These are phyloP conservation scores for Callipepla squamata DNA, from an alignment of 2,113 vertebrate species.

Conservation along the genomic window DNA sequence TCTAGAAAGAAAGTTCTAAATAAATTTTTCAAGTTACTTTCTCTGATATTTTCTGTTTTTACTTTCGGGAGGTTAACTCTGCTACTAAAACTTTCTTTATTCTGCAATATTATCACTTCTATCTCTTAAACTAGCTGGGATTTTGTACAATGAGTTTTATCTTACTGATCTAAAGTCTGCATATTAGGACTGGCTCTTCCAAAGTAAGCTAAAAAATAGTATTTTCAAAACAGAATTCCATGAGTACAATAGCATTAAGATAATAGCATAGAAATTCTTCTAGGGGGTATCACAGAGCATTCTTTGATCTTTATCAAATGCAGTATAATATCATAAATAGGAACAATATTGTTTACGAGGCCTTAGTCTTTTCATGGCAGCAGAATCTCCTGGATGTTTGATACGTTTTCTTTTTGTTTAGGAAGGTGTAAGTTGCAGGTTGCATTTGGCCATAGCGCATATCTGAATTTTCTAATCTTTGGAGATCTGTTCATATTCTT, in stretches of 20 bases:
- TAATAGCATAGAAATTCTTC: not conserved
- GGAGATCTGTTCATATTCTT: not conserved
- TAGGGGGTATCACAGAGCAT: not conserved
- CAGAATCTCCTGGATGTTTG: not conserved
- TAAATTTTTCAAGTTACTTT: not conserved
- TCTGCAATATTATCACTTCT: not conserved
- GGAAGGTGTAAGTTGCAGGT: not conserved
- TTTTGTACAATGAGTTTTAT: not conserved
- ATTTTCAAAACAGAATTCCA: not conserved
- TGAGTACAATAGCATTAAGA: not conserved
- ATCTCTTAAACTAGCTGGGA: not conserved
- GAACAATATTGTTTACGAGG: not conserved
- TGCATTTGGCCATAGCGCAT: not conserved
- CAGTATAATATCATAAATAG: not conserved
- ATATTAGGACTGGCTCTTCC: not conserved
- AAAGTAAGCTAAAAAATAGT: not conserved
- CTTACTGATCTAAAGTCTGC: not conserved
- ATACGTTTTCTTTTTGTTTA: not conserved
- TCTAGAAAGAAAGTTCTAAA: not conserved
- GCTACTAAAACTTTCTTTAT: not conserved
- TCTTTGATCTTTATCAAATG: not conserved
- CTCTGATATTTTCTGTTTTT: not conserved
- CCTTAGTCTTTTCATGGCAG: not conserved
- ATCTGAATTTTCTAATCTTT: not conserved
- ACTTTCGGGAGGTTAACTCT: not conserved